Base-by-base conservation (phyloP, 2,113 vertebrate genomes). In the Ondatra zibethicus region DNA sequence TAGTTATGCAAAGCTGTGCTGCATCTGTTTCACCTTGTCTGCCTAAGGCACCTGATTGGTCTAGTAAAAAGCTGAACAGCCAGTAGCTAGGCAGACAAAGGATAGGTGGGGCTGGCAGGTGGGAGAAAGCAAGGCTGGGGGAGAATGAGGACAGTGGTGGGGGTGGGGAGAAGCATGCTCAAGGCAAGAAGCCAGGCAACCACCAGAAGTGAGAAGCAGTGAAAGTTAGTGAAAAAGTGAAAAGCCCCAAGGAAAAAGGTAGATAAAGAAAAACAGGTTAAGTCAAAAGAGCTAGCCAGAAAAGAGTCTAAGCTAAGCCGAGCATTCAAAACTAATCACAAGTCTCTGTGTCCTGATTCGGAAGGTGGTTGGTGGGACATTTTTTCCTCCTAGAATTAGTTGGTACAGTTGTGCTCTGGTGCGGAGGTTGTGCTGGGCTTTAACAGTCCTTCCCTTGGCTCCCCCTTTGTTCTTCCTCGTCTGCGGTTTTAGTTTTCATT, bases 401-500 rank as follows among this genome's bases (percentile, higher is more conserved):
- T 85, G 81, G n/a, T 25, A 11, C 4, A 88, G 88, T 75, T 95
- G 76, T 88, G 78, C 78, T 81, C 36, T 84, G 80, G 52, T 89
- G 39, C 25, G 45, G 29, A 94, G 65, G n/a, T 75, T 42, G 23
- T 63, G 42, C 72, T 86, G 61, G 33, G 31, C 77, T 9, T 68
- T 63, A 42, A 93, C 89, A 45, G 55, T 66, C 85, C 50, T 89
- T 97, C 90, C 82, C 78, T 95, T 92, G 42, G 78, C 66, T 88
- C 47, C 80, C 29, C 33, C 76, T 92, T 10, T 17, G 31, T 61
- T 94, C 95, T 95, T 66, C 42, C 81, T 50, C 82, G 13, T 8
- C 80, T 50, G 84, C 91, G 39, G 39, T 81, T 96, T 93, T 89
- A 72, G 23, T 82, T 96, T 89, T 92, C 93, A 68, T 92, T 73